phyloP scores from a whole-genome alignment of 2,113 vertebrate genomes.

The Copsychus sechellarum region DNA sequence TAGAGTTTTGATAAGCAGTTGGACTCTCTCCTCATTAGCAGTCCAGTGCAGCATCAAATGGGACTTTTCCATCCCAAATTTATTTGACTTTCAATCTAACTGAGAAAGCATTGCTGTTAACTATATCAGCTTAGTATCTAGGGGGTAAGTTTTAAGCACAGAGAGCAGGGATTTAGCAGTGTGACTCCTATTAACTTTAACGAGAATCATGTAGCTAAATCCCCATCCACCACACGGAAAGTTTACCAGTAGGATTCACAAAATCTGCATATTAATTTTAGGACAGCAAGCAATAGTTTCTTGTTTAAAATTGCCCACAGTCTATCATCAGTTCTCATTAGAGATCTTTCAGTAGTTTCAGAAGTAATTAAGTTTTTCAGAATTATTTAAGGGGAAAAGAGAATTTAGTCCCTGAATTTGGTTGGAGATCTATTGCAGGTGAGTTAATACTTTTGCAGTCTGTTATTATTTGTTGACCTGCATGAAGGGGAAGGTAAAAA shows the following conservation, averaged over 20 bases:
- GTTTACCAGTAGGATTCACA: conserved; percentile 57
- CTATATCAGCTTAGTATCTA: conserved; percentile 51
- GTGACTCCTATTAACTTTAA: conserved; percentile 62
- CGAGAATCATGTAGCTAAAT: conserved; percentile 52
- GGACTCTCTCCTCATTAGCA: conserved; percentile 13
- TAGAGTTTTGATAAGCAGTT: neutral
- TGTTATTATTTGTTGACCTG: conserved; percentile 26
- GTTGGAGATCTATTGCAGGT: neutral
- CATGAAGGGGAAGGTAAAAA: neutral
- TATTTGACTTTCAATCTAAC: conserved; percentile 41
- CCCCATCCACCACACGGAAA: neutral
- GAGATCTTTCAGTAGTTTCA: conserved; percentile 48
- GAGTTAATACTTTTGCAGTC: neutral
- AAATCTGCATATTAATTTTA: conserved; percentile 63
- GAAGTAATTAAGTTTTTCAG: conserved; percentile 59
- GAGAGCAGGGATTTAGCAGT: conserved; percentile 45
- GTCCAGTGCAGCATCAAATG: conserved; percentile 5
- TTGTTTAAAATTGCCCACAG: conserved; percentile 56
- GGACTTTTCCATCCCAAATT: conserved; percentile 1
- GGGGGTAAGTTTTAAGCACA: conserved; percentile 38
- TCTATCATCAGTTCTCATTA: conserved; percentile 63
- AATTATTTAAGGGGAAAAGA: conserved; percentile 58
- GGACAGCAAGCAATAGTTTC: conserved; percentile 57
- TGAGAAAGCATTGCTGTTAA: conserved; percentile 37
- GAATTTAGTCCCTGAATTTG: conserved; percentile 14